A percentile compares a stretch with the other conserved stretches of the same genome.
Evolutionary conservation across 35 echinoderm and acorn worm species (phyloP).

Genomic region (Eucidaris tribuloides): DNA sequence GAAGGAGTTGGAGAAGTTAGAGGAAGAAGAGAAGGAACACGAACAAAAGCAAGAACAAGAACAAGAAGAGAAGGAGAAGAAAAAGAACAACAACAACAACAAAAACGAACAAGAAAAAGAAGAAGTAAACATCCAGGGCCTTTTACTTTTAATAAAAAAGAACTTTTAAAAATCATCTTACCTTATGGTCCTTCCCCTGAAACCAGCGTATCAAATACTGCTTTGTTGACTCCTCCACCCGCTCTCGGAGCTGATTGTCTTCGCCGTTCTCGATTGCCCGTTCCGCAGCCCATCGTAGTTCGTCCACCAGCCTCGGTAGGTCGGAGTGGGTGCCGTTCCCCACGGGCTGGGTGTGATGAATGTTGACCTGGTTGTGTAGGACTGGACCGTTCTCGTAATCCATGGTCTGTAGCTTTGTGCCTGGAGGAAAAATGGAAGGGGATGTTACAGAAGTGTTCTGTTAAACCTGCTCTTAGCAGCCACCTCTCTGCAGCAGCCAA

Average conservation of each 20-base stretch:
- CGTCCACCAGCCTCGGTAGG: constrained; percentile 61
- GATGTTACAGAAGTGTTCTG: not conserved
- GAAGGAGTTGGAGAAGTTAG: too few relatives aligned
- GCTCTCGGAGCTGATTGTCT: constrained; percentile 43
- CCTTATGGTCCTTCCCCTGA: too few relatives aligned
- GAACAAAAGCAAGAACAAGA: too few relatives aligned
- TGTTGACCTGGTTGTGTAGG: constrained; percentile 49
- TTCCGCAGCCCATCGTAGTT: constrained; percentile 66
- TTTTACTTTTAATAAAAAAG: too few relatives aligned
- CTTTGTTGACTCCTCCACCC: constrained; percentile 69
- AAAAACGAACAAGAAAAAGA: too few relatives aligned
- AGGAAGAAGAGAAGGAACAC: too few relatives aligned
- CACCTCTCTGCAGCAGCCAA: too few relatives aligned
- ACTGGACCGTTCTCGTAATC: constrained; percentile 82
- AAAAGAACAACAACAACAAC: too few relatives aligned
- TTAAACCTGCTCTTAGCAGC: too few relatives aligned
- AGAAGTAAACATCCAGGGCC: too few relatives aligned
- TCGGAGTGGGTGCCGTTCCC: constrained; percentile 46
- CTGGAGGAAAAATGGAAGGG: constrained; percentile 6
- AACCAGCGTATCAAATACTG: constrained; percentile 42
- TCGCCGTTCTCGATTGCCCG: constrained; percentile 64
- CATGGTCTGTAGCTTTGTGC: constrained; percentile 61
- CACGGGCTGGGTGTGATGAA: constrained; percentile 13
- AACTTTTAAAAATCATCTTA: too few relatives aligned
- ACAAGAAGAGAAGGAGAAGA: too few relatives aligned